Evolutionary conservation across 2,888 invertebrate genomes (phyloP).

Genomic region (Bellardia bayeri): DNA sequence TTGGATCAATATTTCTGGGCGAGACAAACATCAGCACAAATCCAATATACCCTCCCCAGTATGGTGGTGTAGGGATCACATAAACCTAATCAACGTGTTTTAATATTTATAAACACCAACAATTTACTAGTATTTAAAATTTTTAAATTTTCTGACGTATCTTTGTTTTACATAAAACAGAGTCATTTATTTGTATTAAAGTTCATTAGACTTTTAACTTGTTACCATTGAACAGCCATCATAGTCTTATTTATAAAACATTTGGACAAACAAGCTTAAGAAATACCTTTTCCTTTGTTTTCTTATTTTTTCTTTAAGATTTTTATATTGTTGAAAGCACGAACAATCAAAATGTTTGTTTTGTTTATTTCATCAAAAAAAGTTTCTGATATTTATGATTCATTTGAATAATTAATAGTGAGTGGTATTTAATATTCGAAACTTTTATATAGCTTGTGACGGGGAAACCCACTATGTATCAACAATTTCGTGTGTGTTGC

Average conservation of each 20-base stretch:
- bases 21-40: no score
- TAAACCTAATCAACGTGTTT: no score
- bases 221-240: slow-evolving; percentile 42
- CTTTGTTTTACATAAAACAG: not conserved
- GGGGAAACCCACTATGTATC: not conserved
- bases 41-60: no score
- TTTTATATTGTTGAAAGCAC: no score
- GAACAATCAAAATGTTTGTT: not conserved
- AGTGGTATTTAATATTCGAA: not conserved
- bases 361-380: slow-evolving; percentile 1
- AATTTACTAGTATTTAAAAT: no score
- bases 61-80: no score
- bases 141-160: slow-evolving; percentile 1
- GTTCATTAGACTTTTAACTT: slow-evolving; percentile 58
- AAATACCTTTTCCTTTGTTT: not conserved
- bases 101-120: no score
- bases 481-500: no score
- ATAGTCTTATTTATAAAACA: slow-evolving; percentile 38
- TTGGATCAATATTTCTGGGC: no score
- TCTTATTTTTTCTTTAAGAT: not conserved
- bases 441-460: not conserved
- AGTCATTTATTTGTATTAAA: slow-evolving; percentile 29
- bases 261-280: not conserved
- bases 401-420: not conserved
- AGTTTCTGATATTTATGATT: not conserved